Base-by-base conservation (phyloP, 2,797 vertebrate species). In the Silurus lanzhouensis region DNA sequence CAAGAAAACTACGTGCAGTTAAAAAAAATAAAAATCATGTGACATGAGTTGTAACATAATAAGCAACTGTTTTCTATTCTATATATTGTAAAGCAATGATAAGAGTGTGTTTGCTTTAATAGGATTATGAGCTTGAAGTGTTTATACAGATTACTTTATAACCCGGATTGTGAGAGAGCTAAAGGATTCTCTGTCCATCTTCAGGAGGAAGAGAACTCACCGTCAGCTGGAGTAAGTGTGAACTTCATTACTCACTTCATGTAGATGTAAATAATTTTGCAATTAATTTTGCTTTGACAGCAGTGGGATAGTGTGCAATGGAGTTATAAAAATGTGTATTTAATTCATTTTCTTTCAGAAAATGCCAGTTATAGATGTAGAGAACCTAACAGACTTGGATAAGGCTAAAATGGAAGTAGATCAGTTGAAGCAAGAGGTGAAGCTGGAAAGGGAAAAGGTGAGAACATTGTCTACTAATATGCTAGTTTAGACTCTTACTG, bases 281-380 rank as follows among this genome's bases (percentile, higher is more conserved):
- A 63, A 52, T 38, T 83, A 27, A 22, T 55, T 20, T 44, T 66
- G 46, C 25, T 82, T 31, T 17, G 5, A 52, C 5, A 22, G 12
- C 38, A n/a, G 57, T 60, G 44, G 10, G 10, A 8, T 57, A 46
- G 66, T 5, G 5, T 64, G 7, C 79, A 25, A 48, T 66, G 7
- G 57, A 60, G 74, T 60, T 83, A 14, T 55, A 58, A 85, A 38
- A 67, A 22, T 22, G 81, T 82, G 20, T 27, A 14, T 44, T 58
- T 82, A 2, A 60, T 74, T 61, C 83, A 22, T 70, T 79, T 68
- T 83, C 64, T 82, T 61, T 58, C 85, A 94, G 94, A 96, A 83
- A 77, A 98, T 99, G 97, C 97, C 97, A 0, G 93, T 96, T 88
- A 97, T 99, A 92, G 95, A 98, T 77, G 94, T 99, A 25, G 98